These are phyloP conservation scores for Microvelia longipes DNA, from an alignment of 1,140 invertebrate genomes.

Conservation along the genomic window DNA sequence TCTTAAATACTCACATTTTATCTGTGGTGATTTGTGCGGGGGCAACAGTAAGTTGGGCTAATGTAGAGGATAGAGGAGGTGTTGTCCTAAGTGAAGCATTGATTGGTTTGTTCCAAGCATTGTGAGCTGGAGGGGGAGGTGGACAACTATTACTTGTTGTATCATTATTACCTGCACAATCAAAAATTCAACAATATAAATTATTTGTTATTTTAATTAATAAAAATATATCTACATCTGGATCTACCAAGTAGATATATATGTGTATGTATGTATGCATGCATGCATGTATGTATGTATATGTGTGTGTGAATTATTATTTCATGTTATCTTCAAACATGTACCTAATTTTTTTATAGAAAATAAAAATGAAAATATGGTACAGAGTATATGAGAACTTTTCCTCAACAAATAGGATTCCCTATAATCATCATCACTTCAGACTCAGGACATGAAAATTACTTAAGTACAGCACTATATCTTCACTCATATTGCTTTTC, in stretches of 20 bases:
- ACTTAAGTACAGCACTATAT: too few species aligned
- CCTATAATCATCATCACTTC: too few species aligned
- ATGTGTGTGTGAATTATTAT: too few species aligned
- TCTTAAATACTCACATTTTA: conserved; percentile 3
- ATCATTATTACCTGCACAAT: conserved; percentile 23
- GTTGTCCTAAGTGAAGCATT: conserved; percentile 41
- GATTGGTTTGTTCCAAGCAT: conserved; percentile 76
- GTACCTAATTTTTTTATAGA: too few species aligned
- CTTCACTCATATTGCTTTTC: too few species aligned
- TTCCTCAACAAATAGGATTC: too few species aligned
- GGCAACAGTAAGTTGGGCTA: neutral
- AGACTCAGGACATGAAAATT: too few species aligned
- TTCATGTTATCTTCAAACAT: too few species aligned
- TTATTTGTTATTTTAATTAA: neutral
- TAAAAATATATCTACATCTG: neutral
- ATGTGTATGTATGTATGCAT: too few species aligned
- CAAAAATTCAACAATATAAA: neutral
- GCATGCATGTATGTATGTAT: too few species aligned
- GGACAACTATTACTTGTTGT: conserved; percentile 28
- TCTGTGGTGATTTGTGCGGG: conserved; percentile 1
- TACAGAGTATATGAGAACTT: too few species aligned
- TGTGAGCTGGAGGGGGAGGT: conserved; percentile 50
- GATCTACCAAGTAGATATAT: neutral
- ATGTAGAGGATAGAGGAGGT: conserved; percentile 26
- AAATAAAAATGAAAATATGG: too few species aligned